Evolutionary conservation across 2,888 invertebrate genomes (phyloP).

Genomic region (Philonicus albiceps): DNA sequence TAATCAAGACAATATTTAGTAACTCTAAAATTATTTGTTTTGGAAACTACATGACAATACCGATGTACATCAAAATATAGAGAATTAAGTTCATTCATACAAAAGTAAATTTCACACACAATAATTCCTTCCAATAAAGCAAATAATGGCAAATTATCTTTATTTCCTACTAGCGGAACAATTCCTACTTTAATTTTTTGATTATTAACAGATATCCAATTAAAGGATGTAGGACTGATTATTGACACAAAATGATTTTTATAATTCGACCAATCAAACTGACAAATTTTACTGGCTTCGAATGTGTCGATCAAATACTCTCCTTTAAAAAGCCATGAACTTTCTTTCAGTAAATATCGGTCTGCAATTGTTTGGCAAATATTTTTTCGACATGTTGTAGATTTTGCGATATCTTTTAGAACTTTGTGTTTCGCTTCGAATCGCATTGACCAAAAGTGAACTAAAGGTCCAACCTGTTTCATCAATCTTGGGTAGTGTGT

Average conservation of each 20-base stretch:
- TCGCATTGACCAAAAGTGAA: constrained; percentile 45
- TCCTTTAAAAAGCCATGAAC: neutral
- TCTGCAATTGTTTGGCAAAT: constrained; percentile 4
- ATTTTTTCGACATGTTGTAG: constrained; percentile 10
- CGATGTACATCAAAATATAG: constrained; percentile 1
- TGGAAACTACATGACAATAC: constrained; percentile 7
- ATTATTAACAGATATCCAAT: neutral
- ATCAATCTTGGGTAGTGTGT: constrained; percentile 28
- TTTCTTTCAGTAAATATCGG: constrained; percentile 15
- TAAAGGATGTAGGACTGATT: neutral
- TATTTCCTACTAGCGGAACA: neutral
- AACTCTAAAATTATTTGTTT: neutral
- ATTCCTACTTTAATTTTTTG: neutral
- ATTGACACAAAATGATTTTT: neutral
- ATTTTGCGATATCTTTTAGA: constrained; percentile 16
- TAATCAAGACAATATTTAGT: neutral
- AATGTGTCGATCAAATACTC: constrained; percentile 53
- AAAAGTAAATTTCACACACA: neutral
- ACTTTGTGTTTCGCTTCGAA: constrained; percentile 25
- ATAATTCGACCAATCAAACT: no score
- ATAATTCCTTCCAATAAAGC: neutral
- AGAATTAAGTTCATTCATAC: neutral
- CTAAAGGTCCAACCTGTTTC: constrained; percentile 44
- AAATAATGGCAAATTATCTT: neutral
- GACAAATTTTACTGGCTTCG: constrained; percentile 46